Evolutionary conservation across 2,888 invertebrate genomes (phyloP), one percentile per base, ranked within the genome.

Genomic region (Chloromyia formosa): DNA sequence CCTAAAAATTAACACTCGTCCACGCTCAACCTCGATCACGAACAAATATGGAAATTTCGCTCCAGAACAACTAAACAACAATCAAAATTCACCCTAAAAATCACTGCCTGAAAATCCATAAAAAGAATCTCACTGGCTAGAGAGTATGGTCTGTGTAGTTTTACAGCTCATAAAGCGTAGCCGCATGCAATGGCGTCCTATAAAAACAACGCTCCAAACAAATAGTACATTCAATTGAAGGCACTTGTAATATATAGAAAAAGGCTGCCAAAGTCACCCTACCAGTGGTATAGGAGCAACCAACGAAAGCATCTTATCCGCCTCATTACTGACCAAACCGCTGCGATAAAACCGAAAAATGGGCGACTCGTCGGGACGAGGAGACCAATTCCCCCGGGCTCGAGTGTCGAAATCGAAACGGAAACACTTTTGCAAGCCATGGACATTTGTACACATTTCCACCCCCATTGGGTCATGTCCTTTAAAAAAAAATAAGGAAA

Each of bases 191-290:
- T 40, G 35, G 42, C 42, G 23, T 5, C 16, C 35, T 16, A 64
- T 64, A 64, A 64, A 64, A 35, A 42, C 62, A 20, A 40, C 42
- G 35, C 42, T 64, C 40, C 18, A 42, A 64, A 40, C 62, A 64
- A 64, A 64, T 42, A 35, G 62, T 64, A 64, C 62, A 64, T 64
- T 64, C 62, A 64, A 64, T 64, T 64, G 62, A 40, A 35, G 60
- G 62, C 62, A 64, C 42, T 64, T 64, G n/a, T 42, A 42, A 16
- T 40, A 27, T 40, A 42, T 1, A 27, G 16, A 18, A 58, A 18
- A 35, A 35, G 7, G 7, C 27, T 18, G 14, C 22, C 27, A 10
- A 60, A 22, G 23, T n/a, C 9, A 27, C n/a, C 5, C 58, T 12
- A 58, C 20, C 5, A 7, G 12, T 49, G 16, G 49, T n/a, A 18